phyloP scores from a whole-genome alignment of 92 coral and sea anemone species.

The Nematostella vectensis region DNA sequence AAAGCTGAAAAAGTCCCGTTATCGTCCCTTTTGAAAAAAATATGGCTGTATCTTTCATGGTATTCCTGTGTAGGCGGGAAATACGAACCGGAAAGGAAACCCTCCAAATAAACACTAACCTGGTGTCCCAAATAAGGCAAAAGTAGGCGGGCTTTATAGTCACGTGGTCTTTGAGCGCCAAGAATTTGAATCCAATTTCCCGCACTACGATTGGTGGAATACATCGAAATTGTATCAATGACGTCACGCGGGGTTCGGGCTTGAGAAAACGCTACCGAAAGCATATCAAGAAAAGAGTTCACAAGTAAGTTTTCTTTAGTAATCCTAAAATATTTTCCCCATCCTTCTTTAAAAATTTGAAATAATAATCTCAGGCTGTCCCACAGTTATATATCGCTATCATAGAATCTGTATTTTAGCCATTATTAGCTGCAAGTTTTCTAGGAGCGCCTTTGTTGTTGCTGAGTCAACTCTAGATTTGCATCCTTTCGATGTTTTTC shows the following conservation, averaged over 20 bases:
- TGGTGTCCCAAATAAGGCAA: conserved; percentile 64
- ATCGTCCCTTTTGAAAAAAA: too few species aligned
- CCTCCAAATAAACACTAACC: too few species aligned
- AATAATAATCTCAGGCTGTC: conserved; percentile 3
- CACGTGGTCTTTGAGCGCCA: conserved; percentile 90
- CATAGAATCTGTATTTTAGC: neutral
- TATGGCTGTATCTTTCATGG: too few species aligned
- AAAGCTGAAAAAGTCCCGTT: too few species aligned
- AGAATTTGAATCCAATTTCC: conserved; percentile 75
- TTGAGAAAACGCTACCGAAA: conserved; percentile 58
- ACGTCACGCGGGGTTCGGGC: conserved; percentile 79
- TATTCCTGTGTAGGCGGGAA: too few species aligned
- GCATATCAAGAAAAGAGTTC: conserved; percentile 53
- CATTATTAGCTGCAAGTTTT: neutral
- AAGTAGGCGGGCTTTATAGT: conserved; percentile 68
- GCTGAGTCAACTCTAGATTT: conserved; percentile 19
- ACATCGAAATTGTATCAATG: conserved; percentile 55
- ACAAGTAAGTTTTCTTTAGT: conserved; percentile 59
- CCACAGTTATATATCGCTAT: neutral
- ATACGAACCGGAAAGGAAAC: too few species aligned
- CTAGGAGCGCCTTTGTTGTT: conserved; percentile 16
- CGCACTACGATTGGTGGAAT: conserved; percentile 52
- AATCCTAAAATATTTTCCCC: conserved; percentile 60
- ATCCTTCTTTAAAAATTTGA: conserved; percentile 36
- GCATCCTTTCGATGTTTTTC: conserved; percentile 19